Conservation (phyloP, 2,797 vertebrate genomes). For the Semotilus atromaculatus region DNA sequence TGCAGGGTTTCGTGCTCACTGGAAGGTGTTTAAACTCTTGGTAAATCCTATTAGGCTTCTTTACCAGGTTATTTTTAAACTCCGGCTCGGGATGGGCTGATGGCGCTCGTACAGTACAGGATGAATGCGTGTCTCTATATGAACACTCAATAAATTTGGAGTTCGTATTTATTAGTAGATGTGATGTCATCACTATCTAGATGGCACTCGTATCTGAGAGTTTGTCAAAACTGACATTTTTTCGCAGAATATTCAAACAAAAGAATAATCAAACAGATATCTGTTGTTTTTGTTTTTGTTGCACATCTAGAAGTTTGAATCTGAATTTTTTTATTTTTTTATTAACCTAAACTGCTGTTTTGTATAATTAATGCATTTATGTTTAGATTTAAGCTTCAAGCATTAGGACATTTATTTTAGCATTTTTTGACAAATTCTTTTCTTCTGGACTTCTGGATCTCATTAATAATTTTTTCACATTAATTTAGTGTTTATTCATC, state of each 20-base stretch:
- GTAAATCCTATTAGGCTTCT: constrained; percentile 52
- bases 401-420: not conserved
- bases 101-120: not conserved
- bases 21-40: constrained; percentile 43
- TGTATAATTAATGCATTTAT: not conserved
- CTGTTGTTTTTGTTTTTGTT: not conserved
- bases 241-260: not conserved
- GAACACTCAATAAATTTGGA: not conserved
- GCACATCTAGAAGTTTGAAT: not conserved
- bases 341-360: not conserved
- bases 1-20: not conserved
- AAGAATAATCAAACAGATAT: not conserved
- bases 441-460: too few relatives aligned
- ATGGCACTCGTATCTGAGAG: not conserved
- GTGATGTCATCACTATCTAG: not conserved
- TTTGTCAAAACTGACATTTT: not conserved
- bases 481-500: not conserved
- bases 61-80: constrained; percentile 57
- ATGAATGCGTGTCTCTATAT: not conserved
- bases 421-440: not conserved
- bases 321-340: too few relatives aligned
- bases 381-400: not conserved
- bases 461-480: not conserved
- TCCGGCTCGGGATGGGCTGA: not conserved
- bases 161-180: not conserved